These are phyloP conservation scores for Hemithea aestivaria DNA, from an alignment of 2,888 invertebrate species.

Conservation along the genomic window DNA sequence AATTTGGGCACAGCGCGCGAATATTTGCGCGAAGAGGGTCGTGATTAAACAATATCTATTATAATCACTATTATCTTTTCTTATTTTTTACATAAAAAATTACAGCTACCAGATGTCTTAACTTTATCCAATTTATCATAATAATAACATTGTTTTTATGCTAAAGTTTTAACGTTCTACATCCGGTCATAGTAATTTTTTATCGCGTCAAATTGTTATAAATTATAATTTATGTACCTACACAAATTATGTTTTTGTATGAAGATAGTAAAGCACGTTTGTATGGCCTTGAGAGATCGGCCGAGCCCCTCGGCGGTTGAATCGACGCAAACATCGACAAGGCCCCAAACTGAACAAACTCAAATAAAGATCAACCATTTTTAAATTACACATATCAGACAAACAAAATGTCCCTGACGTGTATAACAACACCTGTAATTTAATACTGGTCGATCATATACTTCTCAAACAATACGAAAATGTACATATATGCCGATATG, in stretches of 20 bases:
- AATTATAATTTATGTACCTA: conserved; percentile 9
- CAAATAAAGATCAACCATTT: too few species aligned
- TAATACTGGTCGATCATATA: too few species aligned
- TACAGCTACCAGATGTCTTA: too few species aligned
- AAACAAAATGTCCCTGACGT: too few species aligned
- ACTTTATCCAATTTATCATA: conserved; percentile 7
- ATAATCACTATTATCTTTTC: too few species aligned
- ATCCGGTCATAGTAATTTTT: conserved; percentile 19
- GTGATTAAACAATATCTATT: too few species aligned
- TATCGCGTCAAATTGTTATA: conserved; percentile 20
- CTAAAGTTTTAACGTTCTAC: conserved; percentile 18
- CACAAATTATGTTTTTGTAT: conserved; percentile 17
- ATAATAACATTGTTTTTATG: conserved; percentile 8
- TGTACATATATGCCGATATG: conserved; percentile 10
- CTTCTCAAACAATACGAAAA: too few species aligned
- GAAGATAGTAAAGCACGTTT: conserved; percentile 20
- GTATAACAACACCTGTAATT: too few species aligned
- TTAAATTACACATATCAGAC: too few species aligned
- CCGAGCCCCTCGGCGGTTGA: conserved; percentile 18
- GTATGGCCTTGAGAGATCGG: conserved; percentile 17
- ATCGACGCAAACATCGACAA: conserved; percentile 16
- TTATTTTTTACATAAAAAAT: too few species aligned
- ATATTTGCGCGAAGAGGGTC: too few species aligned
- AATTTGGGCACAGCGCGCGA: too few species aligned
- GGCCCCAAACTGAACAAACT: conserved; percentile 15